Percentiles rank a stretch among this genome's conserved stretches.
Conservation (phyloP, 2,797 vertebrate genomes). For the Danio kyathit region DNA sequence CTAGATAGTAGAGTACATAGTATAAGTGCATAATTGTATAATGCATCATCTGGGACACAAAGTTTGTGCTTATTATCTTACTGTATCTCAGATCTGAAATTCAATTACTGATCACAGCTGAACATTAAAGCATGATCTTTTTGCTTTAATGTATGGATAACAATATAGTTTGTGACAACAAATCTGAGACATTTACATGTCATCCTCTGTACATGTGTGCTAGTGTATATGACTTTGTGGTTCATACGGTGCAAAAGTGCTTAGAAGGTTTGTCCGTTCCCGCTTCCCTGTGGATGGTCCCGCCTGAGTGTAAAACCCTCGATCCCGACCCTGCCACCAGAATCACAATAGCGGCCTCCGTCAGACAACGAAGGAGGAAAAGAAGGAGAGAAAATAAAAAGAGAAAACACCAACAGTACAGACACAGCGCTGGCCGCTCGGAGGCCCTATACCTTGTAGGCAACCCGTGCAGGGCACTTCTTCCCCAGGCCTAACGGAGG, state of each 20-base stretch:
- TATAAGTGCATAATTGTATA: constrained; percentile 32
- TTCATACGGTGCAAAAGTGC: constrained; percentile 76
- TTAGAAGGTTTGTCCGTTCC: constrained; percentile 82
- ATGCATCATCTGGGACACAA: neutral
- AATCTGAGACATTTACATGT: constrained; percentile 9
- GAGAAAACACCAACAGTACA: constrained; percentile 70
- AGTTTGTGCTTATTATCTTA: neutral
- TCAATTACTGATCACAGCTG: neutral
- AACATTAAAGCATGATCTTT: constrained; percentile 53
- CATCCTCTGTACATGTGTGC: neutral
- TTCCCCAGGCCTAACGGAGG: constrained; percentile 89
- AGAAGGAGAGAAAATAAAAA: constrained; percentile 55
- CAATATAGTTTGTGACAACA: neutral
- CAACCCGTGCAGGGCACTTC: constrained; percentile 91
- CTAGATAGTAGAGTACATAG: neutral
- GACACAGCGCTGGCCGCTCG: constrained; percentile 66
- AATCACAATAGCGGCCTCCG: constrained; percentile 77
- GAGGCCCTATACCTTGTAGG: constrained; percentile 87
- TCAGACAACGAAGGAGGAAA: constrained; percentile 72
- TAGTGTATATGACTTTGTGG: constrained; percentile 11
- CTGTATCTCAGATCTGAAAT: neutral
- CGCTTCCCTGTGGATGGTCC: constrained; percentile 78
- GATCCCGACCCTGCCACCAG: constrained; percentile 63
- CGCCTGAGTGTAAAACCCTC: constrained; percentile 59
- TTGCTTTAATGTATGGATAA: constrained; percentile 51